Base-by-base conservation (phyloP, 37 sponge, comb jelly and placozoan genomes). In the Ianthella basta region DNA sequence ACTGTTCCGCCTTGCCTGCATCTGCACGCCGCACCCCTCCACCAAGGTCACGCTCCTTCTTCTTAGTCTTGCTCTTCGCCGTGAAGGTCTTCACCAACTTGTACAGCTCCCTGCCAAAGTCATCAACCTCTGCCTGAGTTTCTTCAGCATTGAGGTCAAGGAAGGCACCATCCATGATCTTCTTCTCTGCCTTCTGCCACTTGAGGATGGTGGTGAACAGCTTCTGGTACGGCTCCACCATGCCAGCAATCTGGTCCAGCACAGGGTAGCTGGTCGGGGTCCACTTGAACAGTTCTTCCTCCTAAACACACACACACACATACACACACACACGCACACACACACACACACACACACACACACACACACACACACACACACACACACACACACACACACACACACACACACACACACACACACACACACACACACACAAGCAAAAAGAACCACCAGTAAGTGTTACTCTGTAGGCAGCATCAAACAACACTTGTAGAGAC, bases 111-210 rank as follows among this genome's bases (percentile, higher is more conserved):
- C 96, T 84, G 12, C 98, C 91, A 84, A 91, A 95, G 86, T 97
- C 98, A 30, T 97, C 98, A 14, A 88, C 89, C 83, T 94, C 89
- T 80, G 91, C 94, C 56, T 94, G 93, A 4, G 98, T 97, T 18
- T 91, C 88, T 72, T 99, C 99, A 33, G 99, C 97, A 81, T 95
- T 93, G 44, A 99, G 73, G 25, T 96, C 95, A 63, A 89, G 79
- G 66, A 99, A 95, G 53, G 91, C 80, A 33, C 97, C 99, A 77
- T 99, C 99, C 97, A 96, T 93, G 83, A 97, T 89, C 85, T 87
- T 99, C 87, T 99, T 99, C 82, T 99, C 95, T 36, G 96, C 84
- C 72, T 88, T 89, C 84, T 96, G 95, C 99, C 99, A 99, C 83
- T 90, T 93, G 61, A 88, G 65, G 0, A 95, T 86, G n/a, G 89